A percentile compares a stretch with the other conserved stretches of the same genome.
phyloP scores from a whole-genome alignment of 2,113 vertebrate genomes.

The Leptobrachium ailaonicum region DNA sequence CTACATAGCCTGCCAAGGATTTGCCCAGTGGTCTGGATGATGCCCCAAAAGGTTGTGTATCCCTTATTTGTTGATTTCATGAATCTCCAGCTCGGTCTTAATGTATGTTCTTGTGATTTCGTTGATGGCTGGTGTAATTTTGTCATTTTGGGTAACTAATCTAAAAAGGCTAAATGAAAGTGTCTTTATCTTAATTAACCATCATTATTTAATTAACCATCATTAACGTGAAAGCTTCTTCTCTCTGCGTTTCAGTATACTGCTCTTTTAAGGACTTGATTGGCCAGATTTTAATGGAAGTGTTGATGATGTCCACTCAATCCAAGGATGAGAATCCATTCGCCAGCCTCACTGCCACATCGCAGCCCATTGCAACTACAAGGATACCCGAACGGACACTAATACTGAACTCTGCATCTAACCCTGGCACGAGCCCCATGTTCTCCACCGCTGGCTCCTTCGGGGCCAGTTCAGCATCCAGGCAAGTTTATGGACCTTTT shows the following conservation, averaged over 20 bases:
- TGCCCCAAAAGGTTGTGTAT: no score
- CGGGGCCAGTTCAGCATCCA: conserved; percentile 89
- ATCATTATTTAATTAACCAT: no score
- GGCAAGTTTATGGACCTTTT: conserved; percentile 72
- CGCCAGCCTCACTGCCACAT: conserved; percentile 93
- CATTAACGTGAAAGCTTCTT: background rate
- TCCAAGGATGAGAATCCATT: conserved; percentile 91
- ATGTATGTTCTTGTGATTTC: no score
- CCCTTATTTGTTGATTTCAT: no score
- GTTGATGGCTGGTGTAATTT: no score
- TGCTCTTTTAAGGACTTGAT: conserved; percentile 98
- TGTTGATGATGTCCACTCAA: conserved; percentile 96
- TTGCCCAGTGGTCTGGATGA: no score
- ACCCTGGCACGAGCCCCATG: conserved; percentile 87
- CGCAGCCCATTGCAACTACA: conserved; percentile 88
- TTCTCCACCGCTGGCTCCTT: conserved; percentile 85
- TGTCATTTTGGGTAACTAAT: no score
- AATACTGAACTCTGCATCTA: conserved; percentile 78
- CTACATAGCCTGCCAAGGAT: no score
- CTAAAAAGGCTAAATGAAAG: no score
- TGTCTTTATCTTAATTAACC: no score
- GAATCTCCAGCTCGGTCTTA: no score
- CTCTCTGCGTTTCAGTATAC: conserved; percentile 67
- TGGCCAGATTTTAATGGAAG: conserved; percentile 97
- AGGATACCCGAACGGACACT: conserved; percentile 87